Conservation (phyloP, 1,140 invertebrate species). For the Fopius arisanus region DNA sequence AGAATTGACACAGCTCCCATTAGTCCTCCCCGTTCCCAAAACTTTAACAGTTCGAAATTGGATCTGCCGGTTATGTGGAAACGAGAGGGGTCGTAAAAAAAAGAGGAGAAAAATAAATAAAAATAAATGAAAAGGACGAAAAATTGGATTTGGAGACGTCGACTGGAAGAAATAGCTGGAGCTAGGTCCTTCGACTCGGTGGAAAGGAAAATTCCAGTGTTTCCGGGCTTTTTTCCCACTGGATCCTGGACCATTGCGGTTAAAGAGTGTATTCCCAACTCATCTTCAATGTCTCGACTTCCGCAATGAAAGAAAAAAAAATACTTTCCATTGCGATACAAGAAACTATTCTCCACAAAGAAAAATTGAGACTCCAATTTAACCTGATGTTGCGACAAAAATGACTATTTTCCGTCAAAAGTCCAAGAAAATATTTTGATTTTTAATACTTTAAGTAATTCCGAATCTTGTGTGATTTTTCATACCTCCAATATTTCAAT, state of each 20-base stretch:
- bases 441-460: no score
- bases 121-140: not conserved
- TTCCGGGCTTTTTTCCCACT: not conserved
- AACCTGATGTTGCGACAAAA: no score
- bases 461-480: no score
- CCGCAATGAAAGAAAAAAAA: no score
- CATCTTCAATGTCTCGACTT: not conserved
- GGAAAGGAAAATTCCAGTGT: not conserved
- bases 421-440: no score
- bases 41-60: not conserved
- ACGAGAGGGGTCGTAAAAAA: not conserved
- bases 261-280: not conserved
- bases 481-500: no score
- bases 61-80: not conserved
- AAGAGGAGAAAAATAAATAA: not conserved
- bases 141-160: slow-evolving; percentile 15
- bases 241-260: not conserved
- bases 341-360: no score
- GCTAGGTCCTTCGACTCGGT: not conserved
- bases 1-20: not conserved
- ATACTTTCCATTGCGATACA: no score
- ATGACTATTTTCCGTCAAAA: no score
- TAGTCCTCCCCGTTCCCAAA: not conserved
- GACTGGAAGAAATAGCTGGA: not conserved
- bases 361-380: no score